Conservation (phyloP, 2,797 vertebrate species). For the Sebastiscus tertius region DNA sequence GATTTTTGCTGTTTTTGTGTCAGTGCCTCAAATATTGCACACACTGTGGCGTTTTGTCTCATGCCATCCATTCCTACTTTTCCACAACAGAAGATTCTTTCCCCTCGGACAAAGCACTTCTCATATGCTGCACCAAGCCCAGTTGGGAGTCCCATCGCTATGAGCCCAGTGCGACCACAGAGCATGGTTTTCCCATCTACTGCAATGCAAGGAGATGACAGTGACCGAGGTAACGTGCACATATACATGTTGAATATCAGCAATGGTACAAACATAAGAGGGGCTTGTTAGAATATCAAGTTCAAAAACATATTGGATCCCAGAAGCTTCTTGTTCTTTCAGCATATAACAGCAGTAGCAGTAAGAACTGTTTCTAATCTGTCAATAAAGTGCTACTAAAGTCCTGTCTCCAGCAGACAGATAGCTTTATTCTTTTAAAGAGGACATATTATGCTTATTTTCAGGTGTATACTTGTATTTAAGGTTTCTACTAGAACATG, state of each 20-base stretch:
- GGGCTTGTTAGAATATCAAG: background rate
- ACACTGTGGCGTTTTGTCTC: background rate
- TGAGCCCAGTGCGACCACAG: slow-evolving; percentile 28
- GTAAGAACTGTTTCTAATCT: background rate
- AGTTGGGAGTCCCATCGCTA: slow-evolving; percentile 7
- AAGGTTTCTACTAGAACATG: too few species aligned
- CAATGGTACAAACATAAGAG: background rate
- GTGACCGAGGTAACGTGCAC: slow-evolving; percentile 64
- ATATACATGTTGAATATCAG: background rate
- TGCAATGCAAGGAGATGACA: slow-evolving; percentile 42
- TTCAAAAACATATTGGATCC: background rate
- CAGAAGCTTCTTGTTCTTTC: background rate
- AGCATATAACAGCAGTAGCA: background rate
- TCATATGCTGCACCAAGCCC: slow-evolving; percentile 60
- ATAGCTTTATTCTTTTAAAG: background rate
- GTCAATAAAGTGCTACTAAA: background rate
- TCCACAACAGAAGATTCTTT: slow-evolving; percentile 54
- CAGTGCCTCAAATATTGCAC: background rate
- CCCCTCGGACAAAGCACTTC: slow-evolving; percentile 49
- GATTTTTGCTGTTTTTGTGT: background rate
- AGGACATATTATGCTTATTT: too few species aligned
- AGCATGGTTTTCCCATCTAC: slow-evolving; percentile 60
- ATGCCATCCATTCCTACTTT: background rate
- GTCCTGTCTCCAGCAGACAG: background rate
- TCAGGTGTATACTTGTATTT: too few species aligned